Evolutionary conservation across 2,888 invertebrate genomes (phyloP), one percentile per base, ranked within the genome.

Genomic region (Drepana falcataria): DNA sequence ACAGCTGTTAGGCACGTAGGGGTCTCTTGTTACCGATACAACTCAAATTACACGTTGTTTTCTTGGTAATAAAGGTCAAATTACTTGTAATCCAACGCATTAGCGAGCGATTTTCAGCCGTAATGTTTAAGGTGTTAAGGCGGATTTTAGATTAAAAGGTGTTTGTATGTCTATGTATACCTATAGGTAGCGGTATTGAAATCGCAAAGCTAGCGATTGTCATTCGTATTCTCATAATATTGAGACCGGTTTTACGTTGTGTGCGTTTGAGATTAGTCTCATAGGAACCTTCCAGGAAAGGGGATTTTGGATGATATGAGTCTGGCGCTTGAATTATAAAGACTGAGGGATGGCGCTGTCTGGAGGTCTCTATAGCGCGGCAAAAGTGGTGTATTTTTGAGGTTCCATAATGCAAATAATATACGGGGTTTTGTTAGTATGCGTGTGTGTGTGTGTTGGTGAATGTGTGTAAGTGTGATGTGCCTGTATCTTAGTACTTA

Each of bases 1-100:
- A 85, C 84, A 83, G 81, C 83, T 85, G 83, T 86, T 84, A 73
- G 71, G 74, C 85, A 85, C 85, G 84, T 81, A 81, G 53, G 9
- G 55, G 51, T 56, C 54, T 61, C 58, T 58, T 55, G 57, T 51
- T 51, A 51, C 51, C 37, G 35, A 52, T 44, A 54, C 63, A 63
- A 21, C 5, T 41, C 1, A 66, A 64, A 63, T 55, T 47, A 41
- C 54, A 63, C 63, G 56, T 49, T 70, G 66, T 33, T 0, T 2
- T 0, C 35, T 51, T n/a, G 2, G 3, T 0, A 0, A 52, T 49
- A 64, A 51, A 56, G 51, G 53, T 44, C 35, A 34, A 57, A 33
- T 47, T 40, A 4, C 51, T 9, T 21, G 21, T 21, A 49, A 1
- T 37, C 5, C 1, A 21, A 40, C 40, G 6, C 7, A 2, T 2